Percentiles rank a stretch among this genome's conserved stretches.
Evolutionary conservation across 2,113 vertebrate species (phyloP).

Genomic region (Microcebus tavaratra): DNA sequence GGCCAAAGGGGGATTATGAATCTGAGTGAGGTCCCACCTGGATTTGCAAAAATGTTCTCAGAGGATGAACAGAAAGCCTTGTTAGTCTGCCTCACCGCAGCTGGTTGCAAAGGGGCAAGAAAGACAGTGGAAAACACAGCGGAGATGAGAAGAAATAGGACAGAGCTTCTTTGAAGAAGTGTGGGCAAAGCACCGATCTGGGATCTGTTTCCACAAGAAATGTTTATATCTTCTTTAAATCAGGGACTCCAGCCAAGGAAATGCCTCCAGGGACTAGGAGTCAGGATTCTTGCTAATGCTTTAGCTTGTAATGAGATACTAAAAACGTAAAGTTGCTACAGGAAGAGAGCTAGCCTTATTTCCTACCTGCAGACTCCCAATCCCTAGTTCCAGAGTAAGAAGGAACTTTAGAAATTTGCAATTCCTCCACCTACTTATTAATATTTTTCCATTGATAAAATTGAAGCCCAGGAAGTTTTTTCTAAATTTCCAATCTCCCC

Average conservation of each 20-base stretch:
- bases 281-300: not conserved
- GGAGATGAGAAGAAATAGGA: not conserved
- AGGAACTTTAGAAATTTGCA: not conserved
- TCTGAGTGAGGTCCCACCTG: not conserved
- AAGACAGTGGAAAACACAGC: not conserved
- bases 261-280: not conserved
- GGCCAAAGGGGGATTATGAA: not conserved
- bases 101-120: not conserved
- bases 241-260: not conserved
- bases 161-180: not conserved
- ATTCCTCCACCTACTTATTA: not conserved
- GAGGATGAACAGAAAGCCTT: not conserved
- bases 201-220: conserved; percentile 12
- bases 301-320: not conserved
- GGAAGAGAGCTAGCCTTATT: not conserved
- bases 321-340: not conserved
- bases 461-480: not conserved
- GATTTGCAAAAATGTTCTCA: not conserved
- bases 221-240: conserved; percentile 29
- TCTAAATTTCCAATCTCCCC: not conserved
- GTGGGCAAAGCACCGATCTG: not conserved
- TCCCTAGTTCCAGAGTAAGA: not conserved
- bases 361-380: not conserved
- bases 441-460: not conserved
- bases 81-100: not conserved